Evolutionary conservation across 53 echinoderm and acorn worm species (phyloP), one percentile per base, ranked within the genome.

Genomic region (Hippasteria phrygiana): DNA sequence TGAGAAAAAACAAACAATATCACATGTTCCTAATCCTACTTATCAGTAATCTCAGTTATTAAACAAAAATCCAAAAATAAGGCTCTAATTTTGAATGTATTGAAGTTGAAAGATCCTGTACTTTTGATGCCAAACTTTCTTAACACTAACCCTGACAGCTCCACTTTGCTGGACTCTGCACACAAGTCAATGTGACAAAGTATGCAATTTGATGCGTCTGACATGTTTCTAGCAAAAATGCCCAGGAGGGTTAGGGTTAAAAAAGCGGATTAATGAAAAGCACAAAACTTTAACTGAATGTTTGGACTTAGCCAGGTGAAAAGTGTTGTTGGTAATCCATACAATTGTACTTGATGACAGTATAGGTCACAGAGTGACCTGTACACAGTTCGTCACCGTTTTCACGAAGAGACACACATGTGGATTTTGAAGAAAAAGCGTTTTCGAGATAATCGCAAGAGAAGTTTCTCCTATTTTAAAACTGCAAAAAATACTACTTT

Each of bases 261-360:
- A n/a, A n/a, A n/a, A n/a, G n/a, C n/a, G n/a, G n/a, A n/a, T n/a
- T n/a, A n/a, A n/a, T n/a, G n/a, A 27, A 26, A 10, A 63, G 24
- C 28, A 18, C 63, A 31, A 63, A 63, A 63, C 63, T 63, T 63
- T 27, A 29, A 63, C 28, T 63, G 4, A 24, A 28, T 63, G 6
- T 63, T 27, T 63, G 63, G 63, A 63, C 63, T 63, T 63, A 63
- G 63, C 63, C 24, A 63, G 63, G 63, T 63, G 63, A 29, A 63
- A 63, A 63, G 63, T 26, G 63, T 63, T 54, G 54, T 54, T 16
- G 6, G 46, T 11, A 54, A 13, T 54, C 54, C 54, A 54, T 54
- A 54, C 54, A 54, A 2, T 16, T 54, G 54, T 54, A 54, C 54
- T 14, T 54, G 54, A 54, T 54, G 54, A 54, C 17, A 54, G 12